Conservation (phyloP, 2,113 vertebrate genomes). For the Synchiropus splendidus region DNA sequence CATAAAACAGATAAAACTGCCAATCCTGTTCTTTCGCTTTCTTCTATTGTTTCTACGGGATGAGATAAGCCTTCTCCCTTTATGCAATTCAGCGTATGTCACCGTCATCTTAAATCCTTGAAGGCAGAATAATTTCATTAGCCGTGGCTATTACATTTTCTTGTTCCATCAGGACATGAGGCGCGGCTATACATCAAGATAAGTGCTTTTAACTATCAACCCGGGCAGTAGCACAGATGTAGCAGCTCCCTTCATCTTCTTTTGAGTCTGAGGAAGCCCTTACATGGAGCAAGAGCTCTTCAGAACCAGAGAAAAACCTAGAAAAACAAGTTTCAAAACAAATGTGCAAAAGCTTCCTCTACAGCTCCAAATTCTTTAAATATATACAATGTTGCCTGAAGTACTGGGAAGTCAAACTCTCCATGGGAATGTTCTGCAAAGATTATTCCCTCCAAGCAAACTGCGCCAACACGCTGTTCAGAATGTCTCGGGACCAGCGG, state of each 20-base stretch:
- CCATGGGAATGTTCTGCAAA: conserved; percentile 24
- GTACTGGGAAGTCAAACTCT: conserved; percentile 18
- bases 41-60: conserved; percentile 19
- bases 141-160: conserved; percentile 42
- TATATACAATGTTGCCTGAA: conserved; percentile 22
- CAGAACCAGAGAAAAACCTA: conserved; percentile 22
- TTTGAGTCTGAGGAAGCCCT: conserved; percentile 8
- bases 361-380: conserved; percentile 7
- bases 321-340: conserved; percentile 2
- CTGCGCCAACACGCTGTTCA: conserved; percentile 30
- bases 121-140: conserved; percentile 56
- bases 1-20: conserved; percentile 16
- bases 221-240: conserved; percentile 14
- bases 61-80: conserved; percentile 31
- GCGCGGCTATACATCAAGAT: conserved; percentile 46
- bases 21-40: conserved; percentile 18
- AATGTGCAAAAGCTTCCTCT: no score
- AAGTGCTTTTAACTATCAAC: conserved; percentile 53
- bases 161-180: conserved; percentile 35
- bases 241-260: conserved; percentile 5
- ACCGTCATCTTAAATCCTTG: conserved; percentile 31
- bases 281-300: conserved; percentile 21
- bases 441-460: conserved; percentile 37
- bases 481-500: conserved; percentile 18
- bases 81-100: conserved; percentile 41